Conservation (phyloP, 2,888 invertebrate species). For the Clanis bilineata region DNA sequence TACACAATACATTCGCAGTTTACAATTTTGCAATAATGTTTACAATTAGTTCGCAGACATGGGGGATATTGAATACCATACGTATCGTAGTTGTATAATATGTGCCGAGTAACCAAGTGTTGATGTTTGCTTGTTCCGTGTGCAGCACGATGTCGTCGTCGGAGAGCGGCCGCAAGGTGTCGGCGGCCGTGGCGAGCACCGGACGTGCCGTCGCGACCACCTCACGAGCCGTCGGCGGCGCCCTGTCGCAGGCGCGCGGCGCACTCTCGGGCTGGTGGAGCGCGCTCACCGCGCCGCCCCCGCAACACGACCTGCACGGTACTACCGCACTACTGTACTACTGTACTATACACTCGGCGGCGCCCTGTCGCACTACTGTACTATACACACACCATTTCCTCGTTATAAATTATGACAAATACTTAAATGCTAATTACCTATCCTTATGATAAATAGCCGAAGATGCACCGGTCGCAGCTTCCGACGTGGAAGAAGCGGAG, state of each 20-base stretch:
- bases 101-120: too few species aligned
- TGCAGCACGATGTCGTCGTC: slow-evolving; percentile 96
- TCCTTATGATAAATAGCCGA: not conserved
- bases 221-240: slow-evolving; percentile 85
- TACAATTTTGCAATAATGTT: too few species aligned
- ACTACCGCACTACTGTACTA: slow-evolving; percentile 19
- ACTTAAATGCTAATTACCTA: not conserved
- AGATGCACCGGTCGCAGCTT: not conserved
- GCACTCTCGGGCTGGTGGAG: slow-evolving; percentile 95
- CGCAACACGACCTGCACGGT: slow-evolving; percentile 26
- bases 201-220: slow-evolving; percentile 91
- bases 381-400: too few species aligned
- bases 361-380: too few species aligned
- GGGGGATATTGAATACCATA: too few species aligned
- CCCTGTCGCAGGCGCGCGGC: slow-evolving; percentile 93
- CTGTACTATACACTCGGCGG: not conserved
- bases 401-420: too few species aligned
- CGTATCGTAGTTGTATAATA: too few species aligned
- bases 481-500: slow-evolving; percentile 35
- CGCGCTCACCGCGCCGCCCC: slow-evolving; percentile 59
- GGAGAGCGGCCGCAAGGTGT: slow-evolving; percentile 95
- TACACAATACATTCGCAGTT: too few species aligned
- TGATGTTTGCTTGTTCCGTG: slow-evolving; percentile 23
- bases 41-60: too few species aligned
- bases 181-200: slow-evolving; percentile 95